These are phyloP conservation scores for Eptatretus atami DNA, from an alignment of 2,797 vertebrate genomes.

Conservation along the genomic window DNA sequence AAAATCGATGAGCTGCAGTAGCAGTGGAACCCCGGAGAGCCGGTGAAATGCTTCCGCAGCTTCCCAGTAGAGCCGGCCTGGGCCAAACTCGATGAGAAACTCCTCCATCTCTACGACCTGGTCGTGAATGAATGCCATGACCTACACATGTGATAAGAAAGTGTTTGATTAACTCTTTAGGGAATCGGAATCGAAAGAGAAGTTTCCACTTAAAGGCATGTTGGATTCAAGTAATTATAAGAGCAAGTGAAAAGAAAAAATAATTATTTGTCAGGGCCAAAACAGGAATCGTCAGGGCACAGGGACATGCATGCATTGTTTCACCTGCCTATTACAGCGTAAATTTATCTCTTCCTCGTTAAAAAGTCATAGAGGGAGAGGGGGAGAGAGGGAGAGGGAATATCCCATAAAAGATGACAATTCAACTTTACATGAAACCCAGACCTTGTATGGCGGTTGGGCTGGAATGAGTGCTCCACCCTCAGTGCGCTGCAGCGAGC, in stretches of 20 bases:
- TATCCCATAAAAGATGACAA: too few species aligned
- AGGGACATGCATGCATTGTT: too few species aligned
- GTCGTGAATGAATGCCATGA: conserved; percentile 69
- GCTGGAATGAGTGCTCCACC: conserved; percentile 70
- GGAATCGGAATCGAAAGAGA: too few species aligned
- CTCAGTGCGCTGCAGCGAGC: conserved; percentile 78
- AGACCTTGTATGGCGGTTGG: conserved; percentile 81
- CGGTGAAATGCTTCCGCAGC: conserved; percentile 91
- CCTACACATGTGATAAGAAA: conserved; percentile 17
- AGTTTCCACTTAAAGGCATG: too few species aligned
- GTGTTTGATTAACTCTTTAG: not conserved
- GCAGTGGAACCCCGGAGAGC: conserved; percentile 70
- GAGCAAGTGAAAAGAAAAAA: too few species aligned
- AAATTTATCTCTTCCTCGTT: too few species aligned
- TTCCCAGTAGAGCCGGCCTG: conserved; percentile 75
- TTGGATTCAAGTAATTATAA: too few species aligned
- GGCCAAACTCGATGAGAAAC: conserved; percentile 75
- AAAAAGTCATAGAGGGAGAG: too few species aligned
- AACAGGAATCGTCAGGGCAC: too few species aligned
- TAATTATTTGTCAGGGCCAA: too few species aligned
- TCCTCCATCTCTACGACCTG: conserved; percentile 99
- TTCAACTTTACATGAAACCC: not conserved
- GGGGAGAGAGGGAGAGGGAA: too few species aligned
- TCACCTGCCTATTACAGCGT: too few species aligned
- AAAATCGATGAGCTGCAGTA: conserved; percentile 84